A percentile compares a stretch with the other conserved stretches of the same genome.
These are phyloP conservation scores for Tychaedon coryphoeus DNA, from an alignment of 2,113 vertebrate genomes.

Conservation along the genomic window DNA sequence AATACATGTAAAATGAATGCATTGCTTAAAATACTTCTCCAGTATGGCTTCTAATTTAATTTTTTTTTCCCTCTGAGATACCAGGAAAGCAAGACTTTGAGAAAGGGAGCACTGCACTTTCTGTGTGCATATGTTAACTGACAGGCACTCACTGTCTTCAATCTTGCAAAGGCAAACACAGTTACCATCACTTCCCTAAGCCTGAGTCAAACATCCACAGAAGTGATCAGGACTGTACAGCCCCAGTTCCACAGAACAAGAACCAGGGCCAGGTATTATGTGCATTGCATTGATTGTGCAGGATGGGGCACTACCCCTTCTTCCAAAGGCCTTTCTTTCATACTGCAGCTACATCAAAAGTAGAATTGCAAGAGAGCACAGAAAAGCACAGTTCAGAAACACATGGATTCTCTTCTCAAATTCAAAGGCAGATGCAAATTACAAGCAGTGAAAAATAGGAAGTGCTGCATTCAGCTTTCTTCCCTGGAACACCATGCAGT, in stretches of 20 bases:
- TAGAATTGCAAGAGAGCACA: background rate
- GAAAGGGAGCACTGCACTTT: background rate
- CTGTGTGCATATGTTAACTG: background rate
- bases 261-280: background rate
- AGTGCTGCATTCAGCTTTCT: slow-evolving; percentile 45
- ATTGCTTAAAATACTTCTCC: background rate
- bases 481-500: background rate
- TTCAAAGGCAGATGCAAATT: background rate
- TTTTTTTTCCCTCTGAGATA: background rate
- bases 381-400: background rate
- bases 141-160: background rate
- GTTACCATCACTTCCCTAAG: background rate
- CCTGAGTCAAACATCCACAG: background rate
- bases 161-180: background rate
- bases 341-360: background rate
- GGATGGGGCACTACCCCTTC: background rate
- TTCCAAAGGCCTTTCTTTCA: background rate
- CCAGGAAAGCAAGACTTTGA: background rate
- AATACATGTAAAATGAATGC: background rate
- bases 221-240: background rate
- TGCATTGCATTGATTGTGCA: background rate
- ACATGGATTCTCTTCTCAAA: background rate
- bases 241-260: background rate
- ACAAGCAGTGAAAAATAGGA: background rate
- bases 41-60: background rate